Evolutionary conservation across 2,888 invertebrate species (phyloP).

Genomic region (Sarcophaga subvicina): DNA sequence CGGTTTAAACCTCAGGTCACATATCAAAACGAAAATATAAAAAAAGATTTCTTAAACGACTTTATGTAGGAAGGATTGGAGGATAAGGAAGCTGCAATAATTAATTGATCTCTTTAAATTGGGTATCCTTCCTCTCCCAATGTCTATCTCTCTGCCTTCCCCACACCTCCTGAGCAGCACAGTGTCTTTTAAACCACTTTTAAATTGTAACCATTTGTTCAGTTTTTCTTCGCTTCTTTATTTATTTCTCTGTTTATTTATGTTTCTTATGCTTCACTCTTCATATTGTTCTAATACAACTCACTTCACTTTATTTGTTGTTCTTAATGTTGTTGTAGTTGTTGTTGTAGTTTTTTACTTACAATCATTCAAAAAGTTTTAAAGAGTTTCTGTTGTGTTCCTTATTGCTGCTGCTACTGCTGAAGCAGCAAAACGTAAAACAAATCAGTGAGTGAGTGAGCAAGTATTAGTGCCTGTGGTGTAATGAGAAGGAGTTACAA

Average conservation of each 20-base stretch:
- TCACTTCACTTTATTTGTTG: slow-evolving; percentile 21
- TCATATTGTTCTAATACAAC: slow-evolving; percentile 10
- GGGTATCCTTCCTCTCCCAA: no score
- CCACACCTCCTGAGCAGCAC: no score
- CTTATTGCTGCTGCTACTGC: slow-evolving; percentile 1
- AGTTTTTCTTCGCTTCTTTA: slow-evolving; percentile 18
- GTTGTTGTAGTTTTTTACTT: slow-evolving; percentile 3
- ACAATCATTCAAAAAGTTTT: not conserved
- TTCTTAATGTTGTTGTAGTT: slow-evolving; percentile 22
- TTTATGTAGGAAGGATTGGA: no score
- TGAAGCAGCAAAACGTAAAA: not conserved
- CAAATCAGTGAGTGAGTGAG: not conserved
- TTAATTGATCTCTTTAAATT: no score
- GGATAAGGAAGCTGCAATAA: no score
- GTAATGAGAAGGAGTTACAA: slow-evolving; percentile 57
- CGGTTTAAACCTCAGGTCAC: no score
- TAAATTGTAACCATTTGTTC: slow-evolving; percentile 63
- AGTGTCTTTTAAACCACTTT: slow-evolving; percentile 43
- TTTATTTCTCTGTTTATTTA: slow-evolving; percentile 34
- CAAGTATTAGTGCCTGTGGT: slow-evolving; percentile 60
- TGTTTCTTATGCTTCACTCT: slow-evolving; percentile 14
- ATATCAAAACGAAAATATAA: no score
- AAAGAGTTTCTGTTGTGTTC: not conserved
- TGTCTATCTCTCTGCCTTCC: no score
- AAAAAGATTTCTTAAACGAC: no score